Evolutionary conservation across 2,113 vertebrate genomes (phyloP).

Genomic region (Vidua chalybeata): DNA sequence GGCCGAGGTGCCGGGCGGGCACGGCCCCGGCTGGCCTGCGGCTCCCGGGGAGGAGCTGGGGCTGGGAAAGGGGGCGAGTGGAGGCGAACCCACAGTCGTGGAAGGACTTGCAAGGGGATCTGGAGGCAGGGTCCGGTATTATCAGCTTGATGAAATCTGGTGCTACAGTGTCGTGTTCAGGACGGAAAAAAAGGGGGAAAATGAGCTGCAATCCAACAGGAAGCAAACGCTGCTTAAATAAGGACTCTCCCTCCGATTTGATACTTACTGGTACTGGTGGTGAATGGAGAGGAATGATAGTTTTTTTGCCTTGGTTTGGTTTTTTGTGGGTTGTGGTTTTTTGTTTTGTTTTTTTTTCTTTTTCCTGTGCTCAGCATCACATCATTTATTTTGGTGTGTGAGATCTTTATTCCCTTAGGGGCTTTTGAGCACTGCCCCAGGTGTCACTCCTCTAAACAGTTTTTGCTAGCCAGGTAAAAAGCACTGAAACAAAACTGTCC

Average conservation of each 20-base stretch:
- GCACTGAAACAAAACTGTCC: background rate
- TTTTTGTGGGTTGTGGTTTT: too few relatives aligned
- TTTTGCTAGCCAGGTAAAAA: background rate
- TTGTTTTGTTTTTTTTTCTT: background rate
- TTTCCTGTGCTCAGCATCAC: accelerated
- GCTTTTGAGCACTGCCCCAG: background rate
- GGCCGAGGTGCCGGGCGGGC: background rate
- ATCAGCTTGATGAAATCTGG: accelerated
- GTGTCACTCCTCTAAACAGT: background rate
- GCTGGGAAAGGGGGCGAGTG: accelerated
- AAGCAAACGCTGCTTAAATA: background rate
- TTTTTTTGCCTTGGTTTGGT: background rate
- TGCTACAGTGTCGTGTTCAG: accelerated
- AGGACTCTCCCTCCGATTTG: background rate
- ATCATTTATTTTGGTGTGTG: accelerated
- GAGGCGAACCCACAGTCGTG: accelerated
- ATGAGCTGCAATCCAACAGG: background rate
- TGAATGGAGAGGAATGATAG: background rate
- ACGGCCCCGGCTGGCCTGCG: background rate
- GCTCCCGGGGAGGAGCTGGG: background rate
- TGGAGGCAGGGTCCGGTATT: accelerated
- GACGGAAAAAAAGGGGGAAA: background rate
- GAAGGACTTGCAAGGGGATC: too few relatives aligned
- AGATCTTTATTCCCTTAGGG: background rate
- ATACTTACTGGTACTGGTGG: background rate